These are phyloP conservation scores for Leptinotarsa undecemlineata DNA, from an alignment of 1,140 invertebrate species.

Conservation along the genomic window DNA sequence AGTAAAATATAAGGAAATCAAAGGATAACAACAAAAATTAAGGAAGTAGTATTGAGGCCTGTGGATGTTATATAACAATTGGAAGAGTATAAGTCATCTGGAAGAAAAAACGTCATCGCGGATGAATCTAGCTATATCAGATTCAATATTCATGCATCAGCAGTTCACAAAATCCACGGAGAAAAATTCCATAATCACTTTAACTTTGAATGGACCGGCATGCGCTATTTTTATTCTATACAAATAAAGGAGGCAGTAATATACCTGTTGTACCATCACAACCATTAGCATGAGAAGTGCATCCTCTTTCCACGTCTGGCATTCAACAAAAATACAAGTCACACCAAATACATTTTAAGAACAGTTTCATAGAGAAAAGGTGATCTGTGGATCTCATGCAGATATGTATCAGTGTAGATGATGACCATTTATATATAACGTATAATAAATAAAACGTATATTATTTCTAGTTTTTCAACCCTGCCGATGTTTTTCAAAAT, in stretches of 20 bases:
- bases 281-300: constrained; percentile 82
- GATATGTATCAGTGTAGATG: too few relatives aligned
- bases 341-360: constrained; percentile 42
- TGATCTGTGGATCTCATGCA: neutral
- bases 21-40: too few relatives aligned
- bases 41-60: too few relatives aligned
- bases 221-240: constrained; percentile 19
- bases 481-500: too few relatives aligned
- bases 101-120: too few relatives aligned
- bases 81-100: too few relatives aligned
- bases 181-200: neutral
- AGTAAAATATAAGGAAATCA: too few relatives aligned
- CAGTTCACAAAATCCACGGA: constrained; percentile 58
- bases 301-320: constrained; percentile 72
- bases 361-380: neutral
- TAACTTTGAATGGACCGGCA: neutral
- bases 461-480: too few relatives aligned
- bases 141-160: constrained; percentile 47
- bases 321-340: constrained; percentile 53
- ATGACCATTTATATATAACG: too few relatives aligned
- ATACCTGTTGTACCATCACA: constrained; percentile 86
- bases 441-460: too few relatives aligned
- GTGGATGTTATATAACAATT: too few relatives aligned
- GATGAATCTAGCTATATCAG: neutral
- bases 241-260: constrained; percentile 26